Percentiles rank a stretch among this genome's conserved stretches.
Evolutionary conservation across 2,888 invertebrate genomes (phyloP).

Genomic region (Catocala sponsa): DNA sequence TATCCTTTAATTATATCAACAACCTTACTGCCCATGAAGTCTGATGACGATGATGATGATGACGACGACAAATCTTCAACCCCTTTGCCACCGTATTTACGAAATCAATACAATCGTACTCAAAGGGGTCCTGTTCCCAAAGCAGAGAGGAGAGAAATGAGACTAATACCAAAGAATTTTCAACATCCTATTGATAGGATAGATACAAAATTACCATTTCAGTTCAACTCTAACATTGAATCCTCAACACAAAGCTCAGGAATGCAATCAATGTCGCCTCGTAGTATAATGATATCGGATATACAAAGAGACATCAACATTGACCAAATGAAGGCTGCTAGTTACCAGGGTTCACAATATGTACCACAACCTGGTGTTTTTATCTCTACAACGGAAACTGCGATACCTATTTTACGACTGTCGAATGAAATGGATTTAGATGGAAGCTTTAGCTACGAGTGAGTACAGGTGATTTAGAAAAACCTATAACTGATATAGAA

Average conservation of each 20-base stretch:
- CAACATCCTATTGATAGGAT: conserved; percentile 74
- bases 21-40: conserved; percentile 61
- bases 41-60: conserved; percentile 64
- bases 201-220: conserved; percentile 66
- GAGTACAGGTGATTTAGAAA: conserved; percentile 55
- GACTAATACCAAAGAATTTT: conserved; percentile 56
- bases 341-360: conserved; percentile 65
- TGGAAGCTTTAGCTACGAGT: conserved; percentile 88
- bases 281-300: conserved; percentile 75
- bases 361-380: conserved; percentile 69
- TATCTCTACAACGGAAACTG: conserved; percentile 78
- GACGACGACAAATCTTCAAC: conserved; percentile 54
- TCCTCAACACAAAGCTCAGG: conserved; percentile 43
- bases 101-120: conserved; percentile 58
- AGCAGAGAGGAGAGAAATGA: conserved; percentile 64
- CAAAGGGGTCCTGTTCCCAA: conserved; percentile 50
- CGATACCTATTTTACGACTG: conserved; percentile 83
- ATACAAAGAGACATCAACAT: conserved; percentile 64
- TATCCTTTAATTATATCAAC: conserved; percentile 73
- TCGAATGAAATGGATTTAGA: conserved; percentile 88
- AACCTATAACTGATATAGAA: too few species aligned
- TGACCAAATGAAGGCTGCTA: conserved; percentile 72
- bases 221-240: conserved; percentile 51
- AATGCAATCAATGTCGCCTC: conserved; percentile 62
- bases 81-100: conserved; percentile 34